Evolutionary conservation across 2,797 vertebrate genomes (phyloP).

Genomic region (Squalus acanthias): DNA sequence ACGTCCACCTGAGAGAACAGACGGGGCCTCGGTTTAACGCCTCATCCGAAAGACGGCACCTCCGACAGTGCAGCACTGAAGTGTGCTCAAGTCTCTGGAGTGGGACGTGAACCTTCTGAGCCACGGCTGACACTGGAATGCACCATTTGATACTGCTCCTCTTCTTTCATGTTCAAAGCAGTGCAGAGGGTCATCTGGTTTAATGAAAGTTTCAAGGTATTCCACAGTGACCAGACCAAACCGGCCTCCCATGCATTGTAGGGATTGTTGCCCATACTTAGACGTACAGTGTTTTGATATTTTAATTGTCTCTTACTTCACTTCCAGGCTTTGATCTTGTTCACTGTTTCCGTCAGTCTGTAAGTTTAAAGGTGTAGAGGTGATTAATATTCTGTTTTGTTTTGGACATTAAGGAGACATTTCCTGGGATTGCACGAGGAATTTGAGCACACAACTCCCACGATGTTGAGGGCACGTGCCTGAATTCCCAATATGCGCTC

Average conservation of each 20-base stretch:
- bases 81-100: not conserved
- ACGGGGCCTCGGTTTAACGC: not conserved
- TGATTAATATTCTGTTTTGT: not conserved
- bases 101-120: not conserved
- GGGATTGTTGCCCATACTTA: not conserved
- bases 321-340: not conserved
- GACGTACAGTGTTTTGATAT: not conserved
- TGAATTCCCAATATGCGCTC: not conserved
- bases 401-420: not conserved
- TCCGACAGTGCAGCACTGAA: not conserved
- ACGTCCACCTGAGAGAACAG: not conserved
- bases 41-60: not conserved
- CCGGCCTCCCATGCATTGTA: not conserved
- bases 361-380: not conserved
- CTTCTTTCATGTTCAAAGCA: not conserved
- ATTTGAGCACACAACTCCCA: not conserved
- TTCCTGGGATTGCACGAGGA: not conserved
- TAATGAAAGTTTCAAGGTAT: not conserved
- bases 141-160: not conserved
- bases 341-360: not conserved
- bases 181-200: not conserved
- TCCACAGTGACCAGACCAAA: not conserved
- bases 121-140: not conserved
- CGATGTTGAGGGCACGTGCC: not conserved
- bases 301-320: not conserved